These are phyloP conservation scores for Pyrgilauda ruficollis DNA, from an alignment of 2,113 vertebrate genomes.

Conservation along the genomic window DNA sequence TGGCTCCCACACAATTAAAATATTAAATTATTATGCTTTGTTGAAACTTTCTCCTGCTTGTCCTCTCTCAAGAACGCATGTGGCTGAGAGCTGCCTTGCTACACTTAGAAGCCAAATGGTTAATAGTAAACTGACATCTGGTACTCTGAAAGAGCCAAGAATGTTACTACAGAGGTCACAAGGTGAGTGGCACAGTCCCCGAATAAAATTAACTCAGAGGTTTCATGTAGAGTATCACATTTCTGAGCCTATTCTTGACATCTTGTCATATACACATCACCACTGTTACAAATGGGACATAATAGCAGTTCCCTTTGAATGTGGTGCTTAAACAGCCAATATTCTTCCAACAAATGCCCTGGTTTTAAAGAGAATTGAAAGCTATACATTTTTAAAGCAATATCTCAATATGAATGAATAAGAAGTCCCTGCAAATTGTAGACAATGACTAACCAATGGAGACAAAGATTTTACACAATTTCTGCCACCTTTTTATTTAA, in stretches of 20 bases:
- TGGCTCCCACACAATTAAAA: background rate
- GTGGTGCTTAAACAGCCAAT: background rate
- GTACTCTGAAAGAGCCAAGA: background rate
- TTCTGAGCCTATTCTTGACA: conserved; percentile 47
- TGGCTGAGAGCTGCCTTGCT: background rate
- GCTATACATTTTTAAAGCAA: background rate
- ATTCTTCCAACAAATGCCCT: background rate
- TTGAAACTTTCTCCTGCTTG: background rate
- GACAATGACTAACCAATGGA: background rate
- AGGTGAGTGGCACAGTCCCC: background rate
- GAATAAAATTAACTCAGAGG: conserved; percentile 22
- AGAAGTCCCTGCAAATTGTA: background rate
- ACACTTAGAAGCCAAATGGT: conserved; percentile 7
- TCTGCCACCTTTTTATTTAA: background rate
- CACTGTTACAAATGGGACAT: conserved; percentile 9
- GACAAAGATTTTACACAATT: background rate
- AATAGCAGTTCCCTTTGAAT: conserved; percentile 11
- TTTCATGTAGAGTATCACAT: conserved; percentile 38
- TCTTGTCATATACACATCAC: conserved; percentile 50
- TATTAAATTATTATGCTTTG: background rate
- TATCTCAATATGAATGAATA: background rate
- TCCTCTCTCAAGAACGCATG: background rate
- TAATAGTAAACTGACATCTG: conserved; percentile 48
- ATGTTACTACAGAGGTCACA: conserved; percentile 27
- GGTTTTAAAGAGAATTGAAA: background rate